Evolutionary conservation across 2,888 invertebrate genomes (phyloP).

Genomic region (Hydrotaea cyrtoneurina): DNA sequence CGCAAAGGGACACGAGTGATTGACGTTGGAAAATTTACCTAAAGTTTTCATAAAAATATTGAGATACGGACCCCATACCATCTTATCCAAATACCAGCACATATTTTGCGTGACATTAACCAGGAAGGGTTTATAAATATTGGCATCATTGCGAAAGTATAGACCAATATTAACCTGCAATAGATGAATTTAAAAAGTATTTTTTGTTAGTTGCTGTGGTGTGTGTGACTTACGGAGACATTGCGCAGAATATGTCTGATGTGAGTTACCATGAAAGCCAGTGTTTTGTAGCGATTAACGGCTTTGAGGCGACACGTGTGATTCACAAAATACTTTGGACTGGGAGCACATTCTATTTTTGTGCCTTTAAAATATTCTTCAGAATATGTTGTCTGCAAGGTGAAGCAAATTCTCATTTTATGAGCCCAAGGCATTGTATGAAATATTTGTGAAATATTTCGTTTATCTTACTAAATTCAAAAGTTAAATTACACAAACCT

Average conservation of each 20-base stretch:
- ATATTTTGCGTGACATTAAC: conserved; percentile 41
- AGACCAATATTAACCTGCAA: conserved; percentile 24
- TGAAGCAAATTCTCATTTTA: no score
- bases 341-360: conserved; percentile 22
- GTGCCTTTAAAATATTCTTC: conserved; percentile 11
- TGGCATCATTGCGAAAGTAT: conserved; percentile 33
- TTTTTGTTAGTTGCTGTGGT: neutral
- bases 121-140: conserved; percentile 32
- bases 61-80: neutral
- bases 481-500: no score
- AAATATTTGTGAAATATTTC: no score
- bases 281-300: conserved; percentile 15
- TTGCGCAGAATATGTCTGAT: conserved; percentile 6
- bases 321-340: conserved; percentile 33
- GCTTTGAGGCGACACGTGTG: conserved; percentile 22
- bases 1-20: conserved; percentile 38
- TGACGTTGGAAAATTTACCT: conserved; percentile 17
- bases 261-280: conserved; percentile 16
- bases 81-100: conserved; percentile 17
- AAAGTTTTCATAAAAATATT: conserved; percentile 29
- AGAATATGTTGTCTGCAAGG: neutral
- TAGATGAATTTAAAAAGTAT: neutral
- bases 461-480: no score
- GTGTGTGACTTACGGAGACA: conserved; percentile 30
- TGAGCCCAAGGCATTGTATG: no score